Evolutionary conservation across 2,797 vertebrate species (phyloP).

Genomic region (Arrhamphus sclerolepis): DNA sequence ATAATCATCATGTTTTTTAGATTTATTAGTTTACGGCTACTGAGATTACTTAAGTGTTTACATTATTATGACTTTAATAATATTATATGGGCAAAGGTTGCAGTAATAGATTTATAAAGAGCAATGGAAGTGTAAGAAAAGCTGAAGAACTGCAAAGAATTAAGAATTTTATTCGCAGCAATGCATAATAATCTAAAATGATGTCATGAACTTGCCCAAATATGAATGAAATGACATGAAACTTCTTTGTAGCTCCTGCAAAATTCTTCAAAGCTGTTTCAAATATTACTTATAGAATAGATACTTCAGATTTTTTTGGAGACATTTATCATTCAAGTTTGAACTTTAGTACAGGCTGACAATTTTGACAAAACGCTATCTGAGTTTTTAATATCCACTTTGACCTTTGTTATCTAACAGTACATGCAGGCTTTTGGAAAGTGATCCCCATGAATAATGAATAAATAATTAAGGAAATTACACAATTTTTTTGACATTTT

Average conservation of each 20-base stretch:
- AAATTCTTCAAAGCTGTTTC: neutral
- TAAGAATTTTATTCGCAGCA: no score
- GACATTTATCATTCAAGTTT: constrained; percentile 10
- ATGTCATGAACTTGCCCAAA: no score
- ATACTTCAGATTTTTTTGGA: neutral
- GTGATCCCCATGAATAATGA: constrained; percentile 55
- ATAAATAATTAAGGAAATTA: constrained; percentile 47
- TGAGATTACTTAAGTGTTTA: neutral
- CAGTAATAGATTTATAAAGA: no score
- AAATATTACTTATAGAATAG: neutral
- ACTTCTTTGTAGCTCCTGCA: no score
- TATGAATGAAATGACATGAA: no score
- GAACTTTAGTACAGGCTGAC: constrained; percentile 15
- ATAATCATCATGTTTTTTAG: constrained; percentile 21
- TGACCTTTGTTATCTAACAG: constrained; percentile 46
- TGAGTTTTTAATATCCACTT: constrained; percentile 34
- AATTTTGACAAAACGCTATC: constrained; percentile 17
- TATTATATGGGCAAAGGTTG: no score
- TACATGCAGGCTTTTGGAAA: constrained; percentile 19
- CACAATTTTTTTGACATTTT: constrained; percentile 31
- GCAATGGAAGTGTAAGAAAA: no score
- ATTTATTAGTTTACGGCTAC: constrained; percentile 23
- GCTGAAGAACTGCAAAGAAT: no score
- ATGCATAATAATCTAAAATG: no score
- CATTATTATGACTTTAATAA: no score